Percentiles rank a stretch among this genome's conserved stretches.
Evolutionary conservation across 2,113 vertebrate species (phyloP).

Genomic region (Burhinus oedicnemus): DNA sequence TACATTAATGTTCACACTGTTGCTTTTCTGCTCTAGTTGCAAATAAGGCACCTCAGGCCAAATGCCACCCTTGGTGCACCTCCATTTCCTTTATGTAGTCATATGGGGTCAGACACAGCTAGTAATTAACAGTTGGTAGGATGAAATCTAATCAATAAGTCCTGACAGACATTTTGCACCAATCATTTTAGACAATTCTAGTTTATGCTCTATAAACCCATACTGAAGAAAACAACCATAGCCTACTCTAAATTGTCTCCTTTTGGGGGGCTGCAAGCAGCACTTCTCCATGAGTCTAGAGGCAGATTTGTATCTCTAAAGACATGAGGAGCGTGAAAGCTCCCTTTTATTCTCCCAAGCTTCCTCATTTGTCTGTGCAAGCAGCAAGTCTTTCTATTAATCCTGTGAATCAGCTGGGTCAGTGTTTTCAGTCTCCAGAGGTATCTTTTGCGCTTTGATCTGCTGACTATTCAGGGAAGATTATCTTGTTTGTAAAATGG

Average conservation of each 20-base stretch:
- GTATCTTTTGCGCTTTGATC: not conserved
- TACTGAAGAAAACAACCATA: not conserved
- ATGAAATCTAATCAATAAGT: not conserved
- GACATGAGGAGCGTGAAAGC: not conserved
- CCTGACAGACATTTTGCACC: not conserved
- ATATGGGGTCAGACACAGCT: not conserved
- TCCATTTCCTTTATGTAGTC: not conserved
- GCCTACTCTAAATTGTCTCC: not conserved
- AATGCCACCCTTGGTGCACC: not conserved
- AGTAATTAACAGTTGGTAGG: not conserved
- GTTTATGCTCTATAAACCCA: not conserved
- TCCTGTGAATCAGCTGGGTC: not conserved
- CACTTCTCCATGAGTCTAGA: not conserved
- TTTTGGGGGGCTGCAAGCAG: not conserved
- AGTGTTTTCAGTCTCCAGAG: not conserved
- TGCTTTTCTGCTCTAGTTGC: constrained; percentile 17
- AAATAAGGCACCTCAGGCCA: not conserved
- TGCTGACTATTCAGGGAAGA: not conserved
- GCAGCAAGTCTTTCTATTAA: not conserved
- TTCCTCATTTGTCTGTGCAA: not conserved
- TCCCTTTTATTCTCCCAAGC: not conserved
- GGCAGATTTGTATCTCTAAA: not conserved
- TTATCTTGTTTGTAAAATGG: not conserved
- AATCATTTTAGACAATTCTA: not conserved
- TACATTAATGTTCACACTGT: not conserved